Conservation (phyloP, 2,113 vertebrate species). For the Tenrec ecaudatus region DNA sequence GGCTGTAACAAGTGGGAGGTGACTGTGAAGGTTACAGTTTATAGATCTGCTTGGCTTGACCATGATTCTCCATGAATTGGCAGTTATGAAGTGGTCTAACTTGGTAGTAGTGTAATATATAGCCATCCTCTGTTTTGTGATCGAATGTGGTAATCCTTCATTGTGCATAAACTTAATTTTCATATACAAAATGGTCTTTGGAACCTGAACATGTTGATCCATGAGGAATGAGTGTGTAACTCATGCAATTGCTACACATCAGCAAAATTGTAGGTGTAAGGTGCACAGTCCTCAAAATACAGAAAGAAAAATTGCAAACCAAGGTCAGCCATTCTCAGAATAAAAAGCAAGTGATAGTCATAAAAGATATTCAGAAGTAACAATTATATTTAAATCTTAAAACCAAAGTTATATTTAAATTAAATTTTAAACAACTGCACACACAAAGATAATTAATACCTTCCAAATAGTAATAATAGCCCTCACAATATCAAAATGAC, state of each 20-base stretch:
- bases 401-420: background rate
- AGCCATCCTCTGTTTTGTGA: too few species aligned
- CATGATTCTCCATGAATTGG: too few species aligned
- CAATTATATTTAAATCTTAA: background rate
- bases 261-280: background rate
- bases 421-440: background rate
- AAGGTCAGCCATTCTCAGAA: background rate
- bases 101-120: too few species aligned
- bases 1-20: too few species aligned
- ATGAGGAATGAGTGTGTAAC: background rate
- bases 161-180: too few species aligned
- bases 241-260: background rate
- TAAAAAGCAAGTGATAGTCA: background rate
- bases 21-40: too few species aligned
- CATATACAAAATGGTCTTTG: too few species aligned
- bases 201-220: too few species aligned
- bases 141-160: too few species aligned
- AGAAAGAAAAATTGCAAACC: conserved; percentile 6
- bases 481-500: background rate
- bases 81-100: too few species aligned
- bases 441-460: background rate
- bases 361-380: background rate
- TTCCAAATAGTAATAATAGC: background rate
- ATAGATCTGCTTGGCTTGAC: too few species aligned
- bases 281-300: background rate